phyloP scores from a whole-genome alignment of 1,140 invertebrate genomes.

The Ips typographus region DNA sequence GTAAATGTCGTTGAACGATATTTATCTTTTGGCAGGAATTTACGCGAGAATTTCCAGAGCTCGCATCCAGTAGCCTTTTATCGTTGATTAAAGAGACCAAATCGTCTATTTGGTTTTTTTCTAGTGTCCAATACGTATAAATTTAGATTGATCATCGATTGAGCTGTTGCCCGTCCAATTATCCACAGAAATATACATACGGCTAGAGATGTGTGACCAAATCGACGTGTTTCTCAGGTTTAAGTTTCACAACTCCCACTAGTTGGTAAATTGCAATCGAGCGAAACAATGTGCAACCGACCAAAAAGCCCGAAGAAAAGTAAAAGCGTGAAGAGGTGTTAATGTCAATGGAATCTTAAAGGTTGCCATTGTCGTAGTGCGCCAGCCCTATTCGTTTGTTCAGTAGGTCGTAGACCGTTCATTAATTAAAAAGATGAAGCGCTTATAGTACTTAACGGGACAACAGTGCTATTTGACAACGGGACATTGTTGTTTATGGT shows the following conservation, averaged over 20 bases:
- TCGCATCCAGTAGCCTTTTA: too few species aligned
- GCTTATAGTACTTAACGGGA: constrained; percentile 3
- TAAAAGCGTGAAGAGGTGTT: constrained; percentile 20
- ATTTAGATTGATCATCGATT: too few species aligned
- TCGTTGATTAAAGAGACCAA: too few species aligned
- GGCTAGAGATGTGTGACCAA: too few species aligned
- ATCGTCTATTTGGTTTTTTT: too few species aligned
- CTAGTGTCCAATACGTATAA: too few species aligned
- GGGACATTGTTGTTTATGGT: constrained; percentile 15
- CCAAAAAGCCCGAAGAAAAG: neutral
- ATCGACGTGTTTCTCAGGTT: neutral
- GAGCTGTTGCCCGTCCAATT: too few species aligned
- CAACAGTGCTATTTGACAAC: constrained; percentile 19
- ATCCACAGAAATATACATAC: too few species aligned
- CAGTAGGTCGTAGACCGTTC: neutral
- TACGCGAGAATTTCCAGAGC: neutral
- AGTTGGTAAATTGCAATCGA: neutral
- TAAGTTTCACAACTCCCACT: neutral
- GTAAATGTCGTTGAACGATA: constrained; percentile 23
- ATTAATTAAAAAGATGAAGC: constrained; percentile 19
- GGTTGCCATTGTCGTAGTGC: constrained; percentile 3
- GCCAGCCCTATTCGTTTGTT: constrained; percentile 9
- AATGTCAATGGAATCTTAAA: constrained; percentile 15
- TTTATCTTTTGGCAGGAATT: constrained; percentile 23
- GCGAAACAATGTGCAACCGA: constrained; percentile 4